These are phyloP conservation scores for Torymus aiolomorphi DNA, from an alignment of 2,888 invertebrate species.

Conservation along the genomic window DNA sequence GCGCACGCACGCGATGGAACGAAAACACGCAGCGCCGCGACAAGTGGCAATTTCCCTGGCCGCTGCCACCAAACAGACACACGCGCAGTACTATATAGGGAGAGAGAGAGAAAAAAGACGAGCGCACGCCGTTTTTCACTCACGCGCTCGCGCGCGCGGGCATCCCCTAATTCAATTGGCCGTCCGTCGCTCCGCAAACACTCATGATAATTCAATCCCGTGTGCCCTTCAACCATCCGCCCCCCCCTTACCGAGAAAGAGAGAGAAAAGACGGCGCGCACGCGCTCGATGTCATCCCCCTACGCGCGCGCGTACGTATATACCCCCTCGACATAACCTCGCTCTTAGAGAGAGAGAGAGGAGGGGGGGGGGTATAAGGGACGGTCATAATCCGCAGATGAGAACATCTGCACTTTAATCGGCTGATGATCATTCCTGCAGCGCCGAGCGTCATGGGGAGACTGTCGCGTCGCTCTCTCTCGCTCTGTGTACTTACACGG, in stretches of 20 bases:
- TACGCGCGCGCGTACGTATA: too few species aligned
- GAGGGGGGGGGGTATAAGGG: slow-evolving; percentile 56
- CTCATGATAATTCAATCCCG: slow-evolving; percentile 75
- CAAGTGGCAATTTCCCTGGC: too few species aligned
- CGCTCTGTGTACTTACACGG: too few species aligned
- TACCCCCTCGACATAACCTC: too few species aligned
- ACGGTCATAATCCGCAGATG: slow-evolving; percentile 72
- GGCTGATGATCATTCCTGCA: slow-evolving; percentile 70
- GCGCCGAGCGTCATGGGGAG: not conserved
- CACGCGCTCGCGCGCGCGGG: too few species aligned
- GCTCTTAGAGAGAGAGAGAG: not conserved
- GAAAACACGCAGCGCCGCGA: too few species aligned
- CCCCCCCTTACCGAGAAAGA: not conserved
- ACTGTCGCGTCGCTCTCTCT: too few species aligned
- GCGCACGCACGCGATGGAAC: too few species aligned
- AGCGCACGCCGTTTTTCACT: too few species aligned
- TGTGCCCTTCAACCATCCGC: slow-evolving; percentile 62
- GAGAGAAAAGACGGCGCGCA: not conserved
- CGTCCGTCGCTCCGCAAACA: slow-evolving; percentile 74
- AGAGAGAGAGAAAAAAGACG: too few species aligned
- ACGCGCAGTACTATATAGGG: too few species aligned
- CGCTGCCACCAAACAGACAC: too few species aligned
- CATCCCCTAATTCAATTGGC: slow-evolving; percentile 73
- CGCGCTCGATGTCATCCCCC: slow-evolving; percentile 9
- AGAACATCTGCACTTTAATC: slow-evolving; percentile 75